Conservation (phyloP, 1,140 invertebrate genomes). For the Caenorhabditis tropicalis region DNA sequence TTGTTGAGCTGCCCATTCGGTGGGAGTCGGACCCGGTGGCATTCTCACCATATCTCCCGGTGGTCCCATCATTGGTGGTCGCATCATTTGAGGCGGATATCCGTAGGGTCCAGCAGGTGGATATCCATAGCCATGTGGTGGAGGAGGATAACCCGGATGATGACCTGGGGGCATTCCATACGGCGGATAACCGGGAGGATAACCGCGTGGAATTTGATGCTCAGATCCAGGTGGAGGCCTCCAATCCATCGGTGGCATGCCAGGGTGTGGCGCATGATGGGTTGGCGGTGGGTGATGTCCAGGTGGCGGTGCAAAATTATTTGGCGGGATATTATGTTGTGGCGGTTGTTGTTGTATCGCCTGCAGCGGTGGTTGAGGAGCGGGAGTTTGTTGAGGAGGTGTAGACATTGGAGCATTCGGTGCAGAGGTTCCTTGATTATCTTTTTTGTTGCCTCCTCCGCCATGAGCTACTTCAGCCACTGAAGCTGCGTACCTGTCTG, state of each 20-base stretch:
- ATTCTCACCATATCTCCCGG: conserved; percentile 49
- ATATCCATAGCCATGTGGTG: neutral
- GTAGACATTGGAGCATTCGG: neutral
- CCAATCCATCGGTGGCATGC: conserved; percentile 18
- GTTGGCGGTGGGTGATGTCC: neutral
- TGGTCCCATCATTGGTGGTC: conserved; percentile 28
- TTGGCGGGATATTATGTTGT: conserved; percentile 23
- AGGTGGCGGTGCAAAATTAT: conserved; percentile 19
- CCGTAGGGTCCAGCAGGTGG: conserved; percentile 8
- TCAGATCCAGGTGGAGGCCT: conserved; percentile 12
- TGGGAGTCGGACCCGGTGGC: conserved; percentile 48
- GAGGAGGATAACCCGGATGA: conserved; percentile 44
- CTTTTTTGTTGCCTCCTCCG: conserved; percentile 1
- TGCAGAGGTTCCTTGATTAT: neutral
- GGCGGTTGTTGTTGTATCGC: neutral
- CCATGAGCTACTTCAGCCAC: conserved; percentile 48
- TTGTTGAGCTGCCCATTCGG: conserved; percentile 51
- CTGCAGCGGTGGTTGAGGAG: conserved; percentile 39
- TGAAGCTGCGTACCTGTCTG: conserved; percentile 50
- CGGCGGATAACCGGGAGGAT: conserved; percentile 46
- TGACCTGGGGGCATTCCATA: conserved; percentile 48
- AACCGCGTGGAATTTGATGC: conserved; percentile 46
- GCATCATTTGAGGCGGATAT: conserved; percentile 45
- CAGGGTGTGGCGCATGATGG: neutral
- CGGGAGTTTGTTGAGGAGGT: conserved; percentile 1